Base-by-base conservation (phyloP, 2,888 invertebrate genomes). In the Lochmaea capreae region DNA sequence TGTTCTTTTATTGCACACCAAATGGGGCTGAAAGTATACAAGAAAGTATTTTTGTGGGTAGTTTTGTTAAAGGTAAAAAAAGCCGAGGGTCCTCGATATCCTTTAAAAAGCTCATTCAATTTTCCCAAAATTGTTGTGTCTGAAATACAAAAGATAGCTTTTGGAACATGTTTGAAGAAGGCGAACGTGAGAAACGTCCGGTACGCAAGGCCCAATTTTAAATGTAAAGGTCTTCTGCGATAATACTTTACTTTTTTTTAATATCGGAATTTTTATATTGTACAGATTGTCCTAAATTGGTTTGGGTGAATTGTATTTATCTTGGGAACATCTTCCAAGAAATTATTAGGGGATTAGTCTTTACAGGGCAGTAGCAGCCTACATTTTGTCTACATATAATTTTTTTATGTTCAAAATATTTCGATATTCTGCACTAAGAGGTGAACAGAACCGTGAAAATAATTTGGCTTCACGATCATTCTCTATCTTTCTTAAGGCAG, bases 151-250 rank as follows among this genome's bases (percentile, higher is more conserved):
- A 81, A 78, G 80, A 79, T 74, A 80, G 72, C 73, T 69, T n/a
- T 78, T n/a, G 78, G 77, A 80, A 79, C 80, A 43, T 63, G 43
- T 80, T 82, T 83, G 81, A 83, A 82, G 43, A 82, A 82, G 83
- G 81, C 81, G 82, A 81, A 79, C 82, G 82, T 83, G 83, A 82
- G 83, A 83, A 83, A 82, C 80, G 81, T 78, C 79, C 79, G 81
- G 78, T 75, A 80, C 81, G 81, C 81, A 75, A n/a, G 72, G 76
- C 73, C 79, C 82, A 82, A 83, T 82, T 81, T 78, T 75, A 72
- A 79, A 80, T 78, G 76, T 78, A 73, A 74, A 77, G 73, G 75
- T 74, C 61, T 61, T 49, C 58, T 26, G 46, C 11, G 46, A 46
- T 11, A 4, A 46, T 46, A 12, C 46, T 46, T 46, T 46, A 12